phyloP scores from a whole-genome alignment of 2,113 vertebrate genomes.

The Scalopus aquaticus region DNA sequence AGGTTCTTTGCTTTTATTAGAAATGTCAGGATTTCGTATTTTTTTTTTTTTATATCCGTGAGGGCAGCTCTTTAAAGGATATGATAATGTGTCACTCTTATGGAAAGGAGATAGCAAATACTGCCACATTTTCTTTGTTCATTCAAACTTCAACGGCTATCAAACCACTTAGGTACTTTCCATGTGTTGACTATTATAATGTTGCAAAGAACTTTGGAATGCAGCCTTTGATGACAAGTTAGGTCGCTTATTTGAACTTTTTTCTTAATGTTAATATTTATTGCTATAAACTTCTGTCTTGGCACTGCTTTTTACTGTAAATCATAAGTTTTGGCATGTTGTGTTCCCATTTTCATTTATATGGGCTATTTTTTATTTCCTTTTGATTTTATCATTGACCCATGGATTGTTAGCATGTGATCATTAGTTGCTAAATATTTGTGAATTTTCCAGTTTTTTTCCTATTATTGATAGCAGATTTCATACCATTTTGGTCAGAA shows the following conservation, averaged over 20 bases:
- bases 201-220: too few species aligned
- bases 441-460: neutral
- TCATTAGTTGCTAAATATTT: neutral
- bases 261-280: neutral
- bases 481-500: neutral
- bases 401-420: neutral
- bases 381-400: neutral
- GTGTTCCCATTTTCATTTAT: neutral
- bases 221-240: neutral
- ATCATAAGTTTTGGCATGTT: neutral
- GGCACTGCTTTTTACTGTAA: neutral
- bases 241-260: neutral
- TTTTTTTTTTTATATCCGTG: too few species aligned
- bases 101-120: too few species aligned
- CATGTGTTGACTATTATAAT: neutral
- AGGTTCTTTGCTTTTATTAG: too few species aligned
- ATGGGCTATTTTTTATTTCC: neutral
- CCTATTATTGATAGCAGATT: neutral
- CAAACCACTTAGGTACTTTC: neutral
- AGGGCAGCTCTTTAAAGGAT: too few species aligned
- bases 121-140: neutral
- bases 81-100: too few species aligned
- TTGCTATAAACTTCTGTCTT: neutral
- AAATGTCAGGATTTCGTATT: too few species aligned
- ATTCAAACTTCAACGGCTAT: neutral